Percentiles rank a stretch among this genome's conserved stretches.
Conservation (phyloP, 2,888 invertebrate genomes). For the Dryobotodes eremita region DNA sequence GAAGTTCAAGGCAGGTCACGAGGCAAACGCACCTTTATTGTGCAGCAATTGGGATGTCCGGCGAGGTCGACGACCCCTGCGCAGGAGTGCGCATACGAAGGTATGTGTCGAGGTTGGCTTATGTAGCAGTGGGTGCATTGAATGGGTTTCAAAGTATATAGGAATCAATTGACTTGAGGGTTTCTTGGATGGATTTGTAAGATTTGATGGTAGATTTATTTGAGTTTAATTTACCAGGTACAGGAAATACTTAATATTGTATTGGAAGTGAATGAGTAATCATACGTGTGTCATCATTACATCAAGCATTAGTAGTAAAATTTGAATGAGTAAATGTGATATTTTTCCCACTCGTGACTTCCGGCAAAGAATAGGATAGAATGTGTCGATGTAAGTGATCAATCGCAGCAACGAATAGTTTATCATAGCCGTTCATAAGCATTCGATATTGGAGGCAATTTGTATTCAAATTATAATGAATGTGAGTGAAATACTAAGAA, state of each 20-base stretch:
- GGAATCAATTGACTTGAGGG: background rate
- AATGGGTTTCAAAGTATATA: background rate
- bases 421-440: background rate
- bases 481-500: background rate
- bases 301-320: background rate
- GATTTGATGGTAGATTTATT: background rate
- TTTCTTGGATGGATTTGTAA: background rate
- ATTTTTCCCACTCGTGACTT: too few species aligned
- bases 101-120: conserved; percentile 62
- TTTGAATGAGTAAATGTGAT: background rate
- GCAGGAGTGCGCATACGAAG: conserved; percentile 66
- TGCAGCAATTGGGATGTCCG: conserved; percentile 83
- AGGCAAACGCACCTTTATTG: conserved; percentile 88
- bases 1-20: conserved; percentile 86
- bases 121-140: conserved; percentile 16
- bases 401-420: background rate
- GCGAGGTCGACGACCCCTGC: conserved; percentile 78
- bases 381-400: background rate
- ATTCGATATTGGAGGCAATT: background rate
- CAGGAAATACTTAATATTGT: background rate
- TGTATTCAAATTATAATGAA: background rate
- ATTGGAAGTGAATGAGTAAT: background rate
- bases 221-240: background rate
- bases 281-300: background rate
- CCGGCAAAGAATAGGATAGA: too few species aligned